Evolutionary conservation across 2,888 invertebrate genomes (phyloP).

Genomic region (Xestia c-nigrum): DNA sequence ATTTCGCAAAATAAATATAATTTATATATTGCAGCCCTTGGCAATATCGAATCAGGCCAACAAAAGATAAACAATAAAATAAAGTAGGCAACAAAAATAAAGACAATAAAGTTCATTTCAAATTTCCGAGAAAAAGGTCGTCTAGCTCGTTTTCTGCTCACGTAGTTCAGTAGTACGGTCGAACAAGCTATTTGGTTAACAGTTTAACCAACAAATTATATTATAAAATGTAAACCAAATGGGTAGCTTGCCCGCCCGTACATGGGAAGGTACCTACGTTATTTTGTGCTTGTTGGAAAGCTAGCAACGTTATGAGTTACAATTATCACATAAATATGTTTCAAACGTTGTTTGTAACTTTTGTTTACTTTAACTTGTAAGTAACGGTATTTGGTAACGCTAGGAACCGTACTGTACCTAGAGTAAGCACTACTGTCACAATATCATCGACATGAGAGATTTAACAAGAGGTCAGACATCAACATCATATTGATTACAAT

Average conservation of each 20-base stretch:
- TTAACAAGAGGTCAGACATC: neutral
- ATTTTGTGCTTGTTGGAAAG: constrained; percentile 15
- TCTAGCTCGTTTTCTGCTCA: no score
- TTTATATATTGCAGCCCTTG: no score
- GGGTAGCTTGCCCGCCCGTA: no score
- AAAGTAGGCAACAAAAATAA: neutral
- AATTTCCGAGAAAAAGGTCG: neutral
- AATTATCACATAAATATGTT: constrained; percentile 27
- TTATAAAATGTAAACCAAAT: no score
- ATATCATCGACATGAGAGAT: constrained; percentile 1
- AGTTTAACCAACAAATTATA: no score
- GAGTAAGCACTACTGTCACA: neutral
- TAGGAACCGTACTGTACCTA: neutral
- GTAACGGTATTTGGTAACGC: neutral
- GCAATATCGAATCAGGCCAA: no score
- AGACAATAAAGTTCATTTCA: neutral
- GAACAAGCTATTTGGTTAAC: no score
- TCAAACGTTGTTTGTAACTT: constrained; percentile 23
- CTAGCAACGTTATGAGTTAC: constrained; percentile 40
- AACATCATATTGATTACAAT: neutral
- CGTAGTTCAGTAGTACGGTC: neutral
- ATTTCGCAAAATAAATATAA: no score
- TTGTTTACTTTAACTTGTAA: constrained; percentile 10
- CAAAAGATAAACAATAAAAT: no score
- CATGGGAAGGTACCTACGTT: no score